Evolutionary conservation across 1,140 invertebrate species (phyloP).

Genomic region (Anastrepha obliqua): DNA sequence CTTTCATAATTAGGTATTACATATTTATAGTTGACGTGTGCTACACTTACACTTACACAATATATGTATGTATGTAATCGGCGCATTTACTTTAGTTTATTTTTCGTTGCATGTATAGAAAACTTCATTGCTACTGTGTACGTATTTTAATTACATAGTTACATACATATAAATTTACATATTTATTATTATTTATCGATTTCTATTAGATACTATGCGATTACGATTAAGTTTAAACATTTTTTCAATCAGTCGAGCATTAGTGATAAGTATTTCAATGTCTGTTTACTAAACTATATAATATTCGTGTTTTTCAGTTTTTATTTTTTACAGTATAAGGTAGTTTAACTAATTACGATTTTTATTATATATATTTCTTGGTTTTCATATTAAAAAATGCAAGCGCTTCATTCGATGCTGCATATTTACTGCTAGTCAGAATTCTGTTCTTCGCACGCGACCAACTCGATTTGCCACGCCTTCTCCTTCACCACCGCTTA

Average conservation of each 20-base stretch:
- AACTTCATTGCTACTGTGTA: constrained; percentile 56
- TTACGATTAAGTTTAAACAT: constrained; percentile 48
- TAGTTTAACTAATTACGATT: neutral
- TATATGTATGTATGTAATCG: too few relatives aligned
- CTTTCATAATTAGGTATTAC: constrained; percentile 44
- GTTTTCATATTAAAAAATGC: too few relatives aligned
- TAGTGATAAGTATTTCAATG: constrained; percentile 58
- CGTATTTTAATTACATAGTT: constrained; percentile 23
- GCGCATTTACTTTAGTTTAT: neutral
- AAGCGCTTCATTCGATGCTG: too few relatives aligned
- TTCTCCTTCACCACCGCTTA: too few relatives aligned
- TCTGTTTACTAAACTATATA: constrained; percentile 4
- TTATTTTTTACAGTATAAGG: neutral
- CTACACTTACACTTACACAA: neutral
- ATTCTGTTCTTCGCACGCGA: too few relatives aligned
- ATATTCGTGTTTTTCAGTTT: neutral
- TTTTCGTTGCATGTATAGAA: constrained; percentile 41
- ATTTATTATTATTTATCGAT: constrained; percentile 53
- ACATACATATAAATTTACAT: constrained; percentile 11
- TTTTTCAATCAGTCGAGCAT: constrained; percentile 73
- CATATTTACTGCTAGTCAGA: too few relatives aligned
- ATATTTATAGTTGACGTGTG: neutral
- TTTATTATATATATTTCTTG: too few relatives aligned
- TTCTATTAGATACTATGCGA: constrained; percentile 38
- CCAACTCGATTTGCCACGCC: too few relatives aligned